Evolutionary conservation across 2,797 vertebrate genomes (phyloP).

Genomic region (Phoeniculus purpureus): DNA sequence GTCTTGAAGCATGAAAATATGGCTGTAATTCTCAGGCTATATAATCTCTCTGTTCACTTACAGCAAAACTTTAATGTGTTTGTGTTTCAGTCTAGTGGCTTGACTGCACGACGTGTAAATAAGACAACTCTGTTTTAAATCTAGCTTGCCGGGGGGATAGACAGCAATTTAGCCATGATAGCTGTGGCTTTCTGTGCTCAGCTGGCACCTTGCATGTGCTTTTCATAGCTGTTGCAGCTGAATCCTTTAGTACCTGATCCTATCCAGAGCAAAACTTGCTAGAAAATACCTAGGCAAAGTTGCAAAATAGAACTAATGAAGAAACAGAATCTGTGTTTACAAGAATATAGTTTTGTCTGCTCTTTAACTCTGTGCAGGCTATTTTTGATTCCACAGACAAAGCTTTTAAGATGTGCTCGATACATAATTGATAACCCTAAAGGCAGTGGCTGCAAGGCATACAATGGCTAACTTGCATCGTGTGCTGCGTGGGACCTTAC

Average conservation of each 20-base stretch:
- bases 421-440: not conserved
- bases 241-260: not conserved
- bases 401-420: not conserved
- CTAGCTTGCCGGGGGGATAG: not conserved
- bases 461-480: not conserved
- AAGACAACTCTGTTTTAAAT: not conserved
- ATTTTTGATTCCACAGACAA: not conserved
- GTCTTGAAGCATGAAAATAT: not conserved
- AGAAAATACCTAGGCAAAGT: not conserved
- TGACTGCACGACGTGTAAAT: not conserved
- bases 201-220: not conserved
- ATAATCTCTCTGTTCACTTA: not conserved
- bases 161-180: conserved; percentile 3
- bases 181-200: not conserved
- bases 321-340: not conserved
- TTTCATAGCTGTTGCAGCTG: not conserved
- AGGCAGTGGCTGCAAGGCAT: not conserved
- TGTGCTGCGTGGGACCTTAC: not conserved
- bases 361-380: not conserved
- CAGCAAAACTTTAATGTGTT: not conserved
- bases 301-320: not conserved
- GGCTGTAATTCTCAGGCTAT: not conserved
- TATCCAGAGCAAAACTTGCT: not conserved
- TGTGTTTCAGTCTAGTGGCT: conserved; percentile 4
- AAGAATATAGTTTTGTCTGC: not conserved